These are phyloP conservation scores for Diachrysia chrysitis DNA, from an alignment of 2,888 invertebrate genomes.

Conservation along the genomic window DNA sequence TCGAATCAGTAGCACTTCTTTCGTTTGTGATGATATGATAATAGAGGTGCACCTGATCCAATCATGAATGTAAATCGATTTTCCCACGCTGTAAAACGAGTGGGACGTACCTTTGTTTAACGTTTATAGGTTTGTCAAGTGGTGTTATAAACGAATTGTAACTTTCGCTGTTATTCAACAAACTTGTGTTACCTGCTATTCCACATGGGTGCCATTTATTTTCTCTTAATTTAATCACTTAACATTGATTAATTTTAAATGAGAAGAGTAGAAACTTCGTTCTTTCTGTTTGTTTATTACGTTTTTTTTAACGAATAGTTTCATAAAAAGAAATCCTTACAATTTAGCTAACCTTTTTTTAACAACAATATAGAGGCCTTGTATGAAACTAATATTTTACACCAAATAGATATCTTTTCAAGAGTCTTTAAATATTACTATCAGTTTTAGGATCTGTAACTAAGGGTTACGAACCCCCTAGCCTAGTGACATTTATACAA, in stretches of 20 bases:
- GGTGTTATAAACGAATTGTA: slow-evolving; percentile 20
- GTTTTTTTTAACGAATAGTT: too few species aligned
- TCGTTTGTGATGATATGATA: neutral
- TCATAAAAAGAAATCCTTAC: neutral
- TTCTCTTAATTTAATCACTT: slow-evolving; percentile 11
- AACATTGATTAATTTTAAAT: neutral
- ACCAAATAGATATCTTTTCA: too few species aligned
- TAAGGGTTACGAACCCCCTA: too few species aligned
- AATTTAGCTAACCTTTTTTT: neutral
- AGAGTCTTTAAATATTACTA: too few species aligned
- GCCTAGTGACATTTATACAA: too few species aligned
- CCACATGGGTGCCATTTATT: slow-evolving; percentile 5
- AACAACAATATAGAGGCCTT: neutral
- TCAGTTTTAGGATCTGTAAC: too few species aligned
- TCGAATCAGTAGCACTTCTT: neutral
- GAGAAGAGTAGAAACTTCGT: neutral
- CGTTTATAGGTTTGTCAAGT: slow-evolving; percentile 18
- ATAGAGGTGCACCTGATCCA: slow-evolving; percentile 15
- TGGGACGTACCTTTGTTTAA: slow-evolving; percentile 27
- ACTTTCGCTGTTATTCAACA: slow-evolving; percentile 22
- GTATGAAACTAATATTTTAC: neutral
- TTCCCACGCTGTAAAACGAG: slow-evolving; percentile 17
- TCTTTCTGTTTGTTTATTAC: too few species aligned
- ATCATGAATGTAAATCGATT: slow-evolving; percentile 20
- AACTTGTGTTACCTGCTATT: slow-evolving; percentile 10